Base-by-base conservation (phyloP, 1,140 invertebrate species). In the Goniozus legneri region DNA sequence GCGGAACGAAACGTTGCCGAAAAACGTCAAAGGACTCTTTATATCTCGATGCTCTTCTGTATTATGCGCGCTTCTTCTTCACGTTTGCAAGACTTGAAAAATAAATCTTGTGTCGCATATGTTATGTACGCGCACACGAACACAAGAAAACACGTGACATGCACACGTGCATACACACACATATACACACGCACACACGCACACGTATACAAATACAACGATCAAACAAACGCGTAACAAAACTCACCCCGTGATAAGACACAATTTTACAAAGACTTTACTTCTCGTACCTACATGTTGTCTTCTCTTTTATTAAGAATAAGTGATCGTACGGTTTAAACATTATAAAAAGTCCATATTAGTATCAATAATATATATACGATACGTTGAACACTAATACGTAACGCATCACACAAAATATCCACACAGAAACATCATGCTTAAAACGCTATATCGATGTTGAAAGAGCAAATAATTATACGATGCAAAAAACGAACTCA, bases 381-480 rank as follows among this genome's bases (percentile, higher is more conserved):
- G n/a, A n/a, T n/a, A n/a, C n/a, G n/a, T n/a, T n/a, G n/a, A n/a
- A n/a, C n/a, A n/a, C n/a, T n/a, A n/a, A n/a, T n/a, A n/a, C n/a
- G n/a, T n/a, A n/a, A n/a, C n/a, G n/a, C n/a, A n/a, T n/a, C n/a
- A n/a, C n/a, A n/a, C n/a, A n/a, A n/a, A 13, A 46, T 31, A 21
- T 13, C 36, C 13, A 52, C 52, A 27, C 51, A 14, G 31, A 20
- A 39, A 49, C 34, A 44, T 18, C 43, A 58, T 35, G 54, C 56
- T 50, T 57, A 58, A 52, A 57, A 40, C 33, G 32, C 56, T 45
- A 50, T 56, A 56, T 57, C 36, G 54, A 44, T 57, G 55, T 56
- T 57, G 52, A 18, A 44, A 44, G 34, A 49, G 45, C 46, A 42
- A 20, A n/a, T 39, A 44, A 45, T 30, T 21, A 53, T 21, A 35